These are phyloP conservation scores for Kryptolebias ocellatus DNA, from an alignment of 2,797 vertebrate genomes.

Conservation along the genomic window DNA sequence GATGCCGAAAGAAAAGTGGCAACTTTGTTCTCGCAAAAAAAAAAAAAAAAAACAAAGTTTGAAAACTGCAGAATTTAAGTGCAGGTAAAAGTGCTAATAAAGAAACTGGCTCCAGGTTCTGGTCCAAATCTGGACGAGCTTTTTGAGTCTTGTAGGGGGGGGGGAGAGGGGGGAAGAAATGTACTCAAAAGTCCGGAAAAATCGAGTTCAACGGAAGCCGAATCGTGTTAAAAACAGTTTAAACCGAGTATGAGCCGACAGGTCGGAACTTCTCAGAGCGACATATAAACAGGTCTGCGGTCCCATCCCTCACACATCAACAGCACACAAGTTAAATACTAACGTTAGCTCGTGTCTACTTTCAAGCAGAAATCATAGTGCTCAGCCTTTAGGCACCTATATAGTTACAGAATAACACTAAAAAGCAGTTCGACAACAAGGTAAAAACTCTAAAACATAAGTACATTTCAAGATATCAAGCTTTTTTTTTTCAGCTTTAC, in stretches of 20 bases:
- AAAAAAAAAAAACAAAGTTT: not conserved
- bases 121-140: slow-evolving; percentile 3
- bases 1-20: not conserved
- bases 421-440: slow-evolving; percentile 76
- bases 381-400: slow-evolving; percentile 71
- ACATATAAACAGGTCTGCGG: slow-evolving; percentile 24
- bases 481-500: slow-evolving; percentile 65
- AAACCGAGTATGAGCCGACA: not conserved
- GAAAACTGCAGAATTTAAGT: not conserved
- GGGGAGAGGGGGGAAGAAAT: too few species aligned
- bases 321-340: slow-evolving; percentile 64
- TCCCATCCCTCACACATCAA: slow-evolving; percentile 69
- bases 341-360: slow-evolving; percentile 73
- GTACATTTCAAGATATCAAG: slow-evolving; percentile 72
- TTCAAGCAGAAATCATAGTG: slow-evolving; percentile 78
- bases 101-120: slow-evolving; percentile 18
- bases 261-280: slow-evolving; percentile 5
- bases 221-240: not conserved
- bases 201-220: too few species aligned
- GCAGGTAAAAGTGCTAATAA: not conserved
- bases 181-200: too few species aligned
- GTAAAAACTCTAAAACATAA: slow-evolving; percentile 75
- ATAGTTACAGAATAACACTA: slow-evolving; percentile 74
- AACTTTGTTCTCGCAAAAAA: not conserved
- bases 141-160: too few species aligned